A percentile compares a stretch with the other conserved stretches of the same genome.
These are phyloP conservation scores for Sicus ferrugineus DNA, from an alignment of 2,888 invertebrate species.

Conservation along the genomic window DNA sequence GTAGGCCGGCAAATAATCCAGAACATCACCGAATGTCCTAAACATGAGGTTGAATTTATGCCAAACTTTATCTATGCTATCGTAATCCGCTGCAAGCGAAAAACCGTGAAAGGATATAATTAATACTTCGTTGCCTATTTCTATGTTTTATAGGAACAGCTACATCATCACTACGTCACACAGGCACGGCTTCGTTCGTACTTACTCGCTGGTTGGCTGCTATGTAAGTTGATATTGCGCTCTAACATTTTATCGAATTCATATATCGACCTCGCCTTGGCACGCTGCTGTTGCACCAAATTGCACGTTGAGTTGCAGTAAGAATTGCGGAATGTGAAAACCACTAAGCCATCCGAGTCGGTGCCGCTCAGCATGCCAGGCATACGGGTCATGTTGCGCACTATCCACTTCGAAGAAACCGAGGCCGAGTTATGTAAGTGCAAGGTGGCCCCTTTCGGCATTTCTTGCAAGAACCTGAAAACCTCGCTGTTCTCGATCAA, in stretches of 20 bases:
- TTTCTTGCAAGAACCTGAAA: constrained; percentile 65
- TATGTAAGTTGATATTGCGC: constrained; percentile 67
- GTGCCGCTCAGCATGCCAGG: constrained; percentile 43
- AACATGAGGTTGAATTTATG: constrained; percentile 65
- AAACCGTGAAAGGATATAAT: not conserved
- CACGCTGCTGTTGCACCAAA: not conserved
- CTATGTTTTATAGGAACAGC: too few relatives aligned
- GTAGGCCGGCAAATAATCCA: constrained; percentile 67
- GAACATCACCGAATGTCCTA: constrained; percentile 60
- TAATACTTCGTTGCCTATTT: not conserved
- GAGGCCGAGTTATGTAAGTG: constrained; percentile 67
- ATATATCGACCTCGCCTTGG: not conserved
- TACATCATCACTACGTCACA: too few relatives aligned
- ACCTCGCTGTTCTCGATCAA: constrained; percentile 67
- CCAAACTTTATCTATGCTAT: constrained; percentile 59
- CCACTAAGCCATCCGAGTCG: not conserved
- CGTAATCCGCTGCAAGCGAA: constrained; percentile 46
- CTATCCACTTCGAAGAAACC: constrained; percentile 64
- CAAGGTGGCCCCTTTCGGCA: constrained; percentile 68
- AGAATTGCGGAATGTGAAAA: not conserved
- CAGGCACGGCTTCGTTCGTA: not conserved
- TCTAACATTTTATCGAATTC: constrained; percentile 54
- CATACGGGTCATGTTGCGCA: constrained; percentile 65
- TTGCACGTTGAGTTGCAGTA: constrained; percentile 17
- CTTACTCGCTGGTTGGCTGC: constrained; percentile 62